Evolutionary conservation across 2,113 vertebrate genomes (phyloP).

Genomic region (Xenus cinereus): DNA sequence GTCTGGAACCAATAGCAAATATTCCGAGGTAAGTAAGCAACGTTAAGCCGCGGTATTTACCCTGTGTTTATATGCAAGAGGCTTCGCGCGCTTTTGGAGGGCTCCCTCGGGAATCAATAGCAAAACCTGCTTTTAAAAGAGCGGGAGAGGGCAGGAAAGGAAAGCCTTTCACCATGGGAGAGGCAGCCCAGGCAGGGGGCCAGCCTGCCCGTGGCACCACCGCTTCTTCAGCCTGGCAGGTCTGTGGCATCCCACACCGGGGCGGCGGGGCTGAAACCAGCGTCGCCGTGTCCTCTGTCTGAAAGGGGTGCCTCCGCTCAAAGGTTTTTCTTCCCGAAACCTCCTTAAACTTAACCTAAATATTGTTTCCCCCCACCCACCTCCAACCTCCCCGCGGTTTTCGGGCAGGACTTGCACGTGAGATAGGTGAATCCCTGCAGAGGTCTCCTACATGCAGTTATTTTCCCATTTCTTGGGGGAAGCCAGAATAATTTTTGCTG

Average conservation of each 20-base stretch:
- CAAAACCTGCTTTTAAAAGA: slow-evolving; percentile 10
- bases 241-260: background rate
- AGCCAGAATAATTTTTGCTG: background rate
- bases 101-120: background rate
- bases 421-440: background rate
- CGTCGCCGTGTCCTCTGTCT: background rate
- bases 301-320: background rate
- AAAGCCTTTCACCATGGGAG: background rate
- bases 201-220: background rate
- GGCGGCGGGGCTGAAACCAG: background rate
- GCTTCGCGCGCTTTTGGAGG: slow-evolving; percentile 29
- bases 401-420: background rate
- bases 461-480: background rate
- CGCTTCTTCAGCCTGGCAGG: background rate
- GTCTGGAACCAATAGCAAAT: slow-evolving; percentile 8
- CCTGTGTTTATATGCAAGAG: slow-evolving; percentile 37
- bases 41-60: background rate
- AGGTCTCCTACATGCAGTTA: background rate
- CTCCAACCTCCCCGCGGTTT: background rate
- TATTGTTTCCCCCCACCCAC: background rate
- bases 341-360: background rate
- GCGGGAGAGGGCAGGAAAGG: background rate
- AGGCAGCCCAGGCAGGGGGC: background rate
- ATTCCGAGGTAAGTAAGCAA: slow-evolving; percentile 43
- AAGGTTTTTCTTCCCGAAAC: background rate